These are phyloP conservation scores for Naso thynnoides DNA, from an alignment of 2,797 vertebrate species.

Conservation along the genomic window DNA sequence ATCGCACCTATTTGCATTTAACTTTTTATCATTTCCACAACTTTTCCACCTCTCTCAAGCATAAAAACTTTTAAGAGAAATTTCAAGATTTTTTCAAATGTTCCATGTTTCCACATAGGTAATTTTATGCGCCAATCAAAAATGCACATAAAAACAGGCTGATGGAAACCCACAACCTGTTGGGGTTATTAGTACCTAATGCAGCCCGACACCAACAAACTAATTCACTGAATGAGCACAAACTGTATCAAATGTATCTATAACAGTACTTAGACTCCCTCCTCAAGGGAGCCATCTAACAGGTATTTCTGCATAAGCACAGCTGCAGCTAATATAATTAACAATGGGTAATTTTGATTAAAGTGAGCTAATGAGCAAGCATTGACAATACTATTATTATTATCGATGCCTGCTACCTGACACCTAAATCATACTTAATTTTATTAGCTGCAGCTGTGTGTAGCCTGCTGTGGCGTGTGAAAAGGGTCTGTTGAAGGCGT, in stretches of 20 bases:
- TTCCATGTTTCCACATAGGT: too few species aligned
- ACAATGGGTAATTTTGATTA: slow-evolving; percentile 56
- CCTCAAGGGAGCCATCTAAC: slow-evolving; percentile 35
- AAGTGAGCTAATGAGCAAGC: slow-evolving; percentile 47
- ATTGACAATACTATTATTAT: slow-evolving; percentile 35
- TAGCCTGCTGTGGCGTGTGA: slow-evolving; percentile 33
- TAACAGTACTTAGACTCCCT: slow-evolving; percentile 14
- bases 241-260: slow-evolving; percentile 1
- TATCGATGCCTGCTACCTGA: slow-evolving; percentile 44
- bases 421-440: slow-evolving; percentile 46
- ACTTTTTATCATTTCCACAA: too few species aligned
- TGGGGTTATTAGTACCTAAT: not conserved
- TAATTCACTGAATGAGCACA: not conserved
- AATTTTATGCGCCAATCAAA: too few species aligned
- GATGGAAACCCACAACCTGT: too few species aligned
- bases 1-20: too few species aligned
- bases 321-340: slow-evolving; percentile 61
- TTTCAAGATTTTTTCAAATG: too few species aligned
- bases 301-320: slow-evolving; percentile 41
- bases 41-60: too few species aligned
- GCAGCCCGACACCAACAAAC: not conserved
- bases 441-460: slow-evolving; percentile 48
- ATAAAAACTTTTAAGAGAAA: too few species aligned
- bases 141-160: too few species aligned
- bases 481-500: slow-evolving; percentile 3